Evolutionary conservation across 2,888 invertebrate genomes (phyloP).

Genomic region (Tetrapedia diversipes): DNA sequence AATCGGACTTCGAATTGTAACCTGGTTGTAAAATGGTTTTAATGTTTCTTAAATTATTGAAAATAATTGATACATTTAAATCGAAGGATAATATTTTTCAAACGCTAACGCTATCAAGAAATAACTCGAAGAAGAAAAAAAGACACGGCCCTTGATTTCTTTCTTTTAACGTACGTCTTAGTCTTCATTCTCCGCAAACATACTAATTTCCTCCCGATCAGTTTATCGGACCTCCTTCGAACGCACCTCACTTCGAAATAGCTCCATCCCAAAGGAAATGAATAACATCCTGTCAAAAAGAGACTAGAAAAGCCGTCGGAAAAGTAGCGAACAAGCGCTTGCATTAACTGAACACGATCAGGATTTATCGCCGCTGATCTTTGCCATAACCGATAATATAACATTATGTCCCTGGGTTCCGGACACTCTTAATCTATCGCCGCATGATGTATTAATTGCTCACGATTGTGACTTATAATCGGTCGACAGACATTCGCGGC

Average conservation of each 20-base stretch:
- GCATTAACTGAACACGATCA: slow-evolving; percentile 18
- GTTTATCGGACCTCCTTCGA: no score
- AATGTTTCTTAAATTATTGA: no score
- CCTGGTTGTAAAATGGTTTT: no score
- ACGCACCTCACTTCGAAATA: neutral
- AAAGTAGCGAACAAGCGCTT: neutral
- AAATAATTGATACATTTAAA: no score
- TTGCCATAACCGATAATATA: slow-evolving; percentile 36
- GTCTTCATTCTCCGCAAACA: no score
- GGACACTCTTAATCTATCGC: slow-evolving; percentile 32
- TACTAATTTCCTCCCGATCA: neutral
- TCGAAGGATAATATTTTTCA: no score
- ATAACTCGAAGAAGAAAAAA: no score
- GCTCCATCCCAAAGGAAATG: neutral
- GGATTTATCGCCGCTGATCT: slow-evolving; percentile 45
- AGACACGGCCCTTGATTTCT: no score
- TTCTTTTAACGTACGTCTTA: no score
- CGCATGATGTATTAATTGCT: slow-evolving; percentile 46
- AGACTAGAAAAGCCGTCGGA: neutral
- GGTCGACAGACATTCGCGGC: neutral
- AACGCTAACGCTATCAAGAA: no score
- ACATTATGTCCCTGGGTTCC: neutral
- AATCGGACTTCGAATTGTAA: no score
- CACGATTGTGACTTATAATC: slow-evolving; percentile 39
- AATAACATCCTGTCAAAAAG: neutral